Evolutionary conservation across 2,113 vertebrate species (phyloP), one percentile per base, ranked within the genome.

Genomic region (Chaetodon trifascialis): DNA sequence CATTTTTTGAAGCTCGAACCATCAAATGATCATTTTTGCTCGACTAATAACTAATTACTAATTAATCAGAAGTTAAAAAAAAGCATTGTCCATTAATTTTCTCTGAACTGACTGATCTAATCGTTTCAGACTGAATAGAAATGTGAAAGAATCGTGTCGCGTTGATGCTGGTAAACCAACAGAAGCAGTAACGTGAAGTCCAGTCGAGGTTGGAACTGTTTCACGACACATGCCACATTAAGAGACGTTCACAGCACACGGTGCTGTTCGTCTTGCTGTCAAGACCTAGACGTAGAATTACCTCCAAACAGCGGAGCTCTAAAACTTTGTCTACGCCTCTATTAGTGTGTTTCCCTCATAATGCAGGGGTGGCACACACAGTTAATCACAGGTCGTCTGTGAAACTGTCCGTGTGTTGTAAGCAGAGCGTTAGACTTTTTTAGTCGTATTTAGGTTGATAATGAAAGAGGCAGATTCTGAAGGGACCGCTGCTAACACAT

Each of bases 281-380:
- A 14, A 52, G 30, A 74, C 44, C 30, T 2, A 78, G 64, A 78
- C 44, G 30, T 49, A 58, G 75, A 68, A 77, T 77, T 58, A 77
- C 30, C 54, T 58, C 42, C 30, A 3, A 66, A 73, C 23, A 36
- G 55, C 70, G 34, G 42, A 73, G 55, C 55, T 23, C 36, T 11
- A 49, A 16, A 42, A 34, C 71, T 58, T 47, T 11, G 40, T 66
- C 62, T 56, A 17, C 64, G 17, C 42, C 30, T 77, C 51, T 70
- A 79, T 79, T 54, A 63, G 66, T n/a, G 34, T 21, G 55, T 70
- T 69, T 52, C 46, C 55, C 55, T 69, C 65, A 23, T 70, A 70
- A 79, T 42, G 34, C 16, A 0, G 17, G 66, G 56, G 16, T 52
- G 14, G 55, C 55, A 30, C 55, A 44, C 14, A 1, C 1, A 42